Conservation (phyloP, 92 coral and sea anemone species). For the Actinostola sp. region DNA sequence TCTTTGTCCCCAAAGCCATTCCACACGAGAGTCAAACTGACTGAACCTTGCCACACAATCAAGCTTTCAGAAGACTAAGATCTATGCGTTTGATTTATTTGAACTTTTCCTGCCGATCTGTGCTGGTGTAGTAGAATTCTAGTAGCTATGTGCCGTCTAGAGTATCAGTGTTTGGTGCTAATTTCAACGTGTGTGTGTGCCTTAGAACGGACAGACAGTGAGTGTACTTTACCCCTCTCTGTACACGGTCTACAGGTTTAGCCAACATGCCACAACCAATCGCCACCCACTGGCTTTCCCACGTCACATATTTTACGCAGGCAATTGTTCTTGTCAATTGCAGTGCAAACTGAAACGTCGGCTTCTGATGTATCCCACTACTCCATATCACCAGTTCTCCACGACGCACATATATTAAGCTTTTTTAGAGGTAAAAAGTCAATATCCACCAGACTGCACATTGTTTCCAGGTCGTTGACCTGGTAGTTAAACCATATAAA, state of each 20-base stretch:
- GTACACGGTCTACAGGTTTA: slow-evolving; percentile 56
- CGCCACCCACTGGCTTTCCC: slow-evolving; percentile 47
- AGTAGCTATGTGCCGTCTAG: slow-evolving; percentile 79
- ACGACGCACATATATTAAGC: slow-evolving; percentile 73
- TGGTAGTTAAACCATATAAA: too few species aligned
- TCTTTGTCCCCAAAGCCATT: slow-evolving; percentile 87
- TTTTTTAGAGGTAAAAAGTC: slow-evolving; percentile 79
- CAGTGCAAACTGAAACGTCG: slow-evolving; percentile 82
- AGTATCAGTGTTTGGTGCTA: slow-evolving; percentile 43
- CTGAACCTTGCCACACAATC: slow-evolving; percentile 76
- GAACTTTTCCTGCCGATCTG: slow-evolving; percentile 69
- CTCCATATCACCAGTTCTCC: slow-evolving; percentile 75
- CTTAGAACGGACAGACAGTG: slow-evolving; percentile 70
- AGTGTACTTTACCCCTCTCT: slow-evolving; percentile 82
- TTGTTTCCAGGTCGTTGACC: slow-evolving; percentile 75
- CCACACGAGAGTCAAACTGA: slow-evolving; percentile 69
- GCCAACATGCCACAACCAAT: slow-evolving; percentile 74
- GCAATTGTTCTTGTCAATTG: slow-evolving; percentile 53
- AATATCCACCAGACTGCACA: slow-evolving; percentile 31
- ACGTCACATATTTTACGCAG: slow-evolving; percentile 55
- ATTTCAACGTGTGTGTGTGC: slow-evolving; percentile 78
- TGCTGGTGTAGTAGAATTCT: slow-evolving; percentile 79
- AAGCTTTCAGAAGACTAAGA: slow-evolving; percentile 36
- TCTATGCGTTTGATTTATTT: slow-evolving; percentile 45
- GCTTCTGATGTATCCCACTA: slow-evolving; percentile 53